Percentiles rank a stretch among this genome's conserved stretches.
phyloP scores from a whole-genome alignment of 2,888 invertebrate species.

The Drosophila glabriapex region DNA sequence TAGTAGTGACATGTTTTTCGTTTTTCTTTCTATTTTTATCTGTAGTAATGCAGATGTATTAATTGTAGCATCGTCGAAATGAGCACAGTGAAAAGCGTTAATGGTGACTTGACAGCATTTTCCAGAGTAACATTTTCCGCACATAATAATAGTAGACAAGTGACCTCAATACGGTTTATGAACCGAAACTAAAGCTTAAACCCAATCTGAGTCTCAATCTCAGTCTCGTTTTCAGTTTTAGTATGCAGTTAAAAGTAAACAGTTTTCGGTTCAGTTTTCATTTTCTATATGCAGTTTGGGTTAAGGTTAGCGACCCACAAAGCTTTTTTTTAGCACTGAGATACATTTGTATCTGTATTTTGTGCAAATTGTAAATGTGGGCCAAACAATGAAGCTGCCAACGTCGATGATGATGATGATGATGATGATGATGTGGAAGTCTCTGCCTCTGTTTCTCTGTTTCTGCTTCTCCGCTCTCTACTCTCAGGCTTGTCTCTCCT shows the following conservation, averaged over 20 bases:
- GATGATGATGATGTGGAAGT: neutral
- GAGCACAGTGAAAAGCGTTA: slow-evolving; percentile 36
- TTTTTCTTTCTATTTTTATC: slow-evolving; percentile 2
- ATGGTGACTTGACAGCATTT: slow-evolving; percentile 26
- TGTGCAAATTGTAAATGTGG: slow-evolving; percentile 38
- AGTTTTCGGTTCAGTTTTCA: slow-evolving; percentile 23
- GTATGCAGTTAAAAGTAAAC: slow-evolving; percentile 23
- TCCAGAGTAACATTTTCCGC: slow-evolving; percentile 16
- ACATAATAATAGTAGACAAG: slow-evolving; percentile 28
- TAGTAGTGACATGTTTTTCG: neutral
- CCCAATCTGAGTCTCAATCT: slow-evolving; percentile 17
- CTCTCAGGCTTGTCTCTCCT: neutral
- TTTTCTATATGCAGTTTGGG: slow-evolving; percentile 51
- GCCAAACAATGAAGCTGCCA: slow-evolving; percentile 30
- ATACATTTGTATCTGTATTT: slow-evolving; percentile 35
- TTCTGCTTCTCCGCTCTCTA: neutral
- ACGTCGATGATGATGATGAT: slow-evolving; percentile 24
- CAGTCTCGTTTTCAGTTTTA: slow-evolving; percentile 31
- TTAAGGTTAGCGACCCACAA: slow-evolving; percentile 55
- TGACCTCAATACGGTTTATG: slow-evolving; percentile 56
- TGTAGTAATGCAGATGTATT: neutral
- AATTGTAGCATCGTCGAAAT: slow-evolving; percentile 26
- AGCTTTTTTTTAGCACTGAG: slow-evolving; percentile 10
- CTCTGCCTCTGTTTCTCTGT: slow-evolving; percentile 7
- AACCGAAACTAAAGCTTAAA: slow-evolving; percentile 21